These are phyloP conservation scores for Opisthograptis luteolata DNA, from an alignment of 2,888 invertebrate species.

Conservation along the genomic window DNA sequence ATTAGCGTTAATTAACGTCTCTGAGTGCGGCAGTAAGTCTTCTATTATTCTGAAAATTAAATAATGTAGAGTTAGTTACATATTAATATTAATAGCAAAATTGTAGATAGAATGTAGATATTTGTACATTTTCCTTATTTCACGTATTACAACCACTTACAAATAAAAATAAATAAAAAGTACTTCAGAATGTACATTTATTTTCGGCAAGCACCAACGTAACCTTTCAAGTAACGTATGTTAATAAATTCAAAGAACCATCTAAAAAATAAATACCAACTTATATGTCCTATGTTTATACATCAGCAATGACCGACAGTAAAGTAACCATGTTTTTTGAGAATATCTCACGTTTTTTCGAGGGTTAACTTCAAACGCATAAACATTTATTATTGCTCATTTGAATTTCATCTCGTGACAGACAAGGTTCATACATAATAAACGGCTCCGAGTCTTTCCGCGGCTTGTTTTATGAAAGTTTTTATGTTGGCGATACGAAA, in stretches of 20 bases:
- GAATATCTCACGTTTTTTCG: conserved; percentile 34
- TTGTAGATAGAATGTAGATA: no score
- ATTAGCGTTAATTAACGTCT: no score
- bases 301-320: conserved; percentile 20
- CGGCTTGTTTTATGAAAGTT: conserved; percentile 32
- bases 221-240: conserved; percentile 18
- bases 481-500: conserved; percentile 13
- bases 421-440: conserved; percentile 71
- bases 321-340: conserved; percentile 25
- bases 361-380: conserved; percentile 68
- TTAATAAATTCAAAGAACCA: conserved; percentile 22
- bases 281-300: conserved; percentile 3
- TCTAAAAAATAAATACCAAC: conserved; percentile 19
- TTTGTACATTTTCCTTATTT: no score
- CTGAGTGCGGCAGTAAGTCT: no score
- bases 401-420: conserved; percentile 73
- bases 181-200: no score
- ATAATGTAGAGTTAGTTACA: no score
- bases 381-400: conserved; percentile 72
- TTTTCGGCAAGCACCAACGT: conserved; percentile 5
- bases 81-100: no score
- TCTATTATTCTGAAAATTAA: no score
- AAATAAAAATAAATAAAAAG: no score
- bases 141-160: no score
- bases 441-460: conserved; percentile 41